A percentile compares a stretch with the other conserved stretches of the same genome.
phyloP scores from a whole-genome alignment of 2,113 vertebrate species.

The Erinaceus europaeus region DNA sequence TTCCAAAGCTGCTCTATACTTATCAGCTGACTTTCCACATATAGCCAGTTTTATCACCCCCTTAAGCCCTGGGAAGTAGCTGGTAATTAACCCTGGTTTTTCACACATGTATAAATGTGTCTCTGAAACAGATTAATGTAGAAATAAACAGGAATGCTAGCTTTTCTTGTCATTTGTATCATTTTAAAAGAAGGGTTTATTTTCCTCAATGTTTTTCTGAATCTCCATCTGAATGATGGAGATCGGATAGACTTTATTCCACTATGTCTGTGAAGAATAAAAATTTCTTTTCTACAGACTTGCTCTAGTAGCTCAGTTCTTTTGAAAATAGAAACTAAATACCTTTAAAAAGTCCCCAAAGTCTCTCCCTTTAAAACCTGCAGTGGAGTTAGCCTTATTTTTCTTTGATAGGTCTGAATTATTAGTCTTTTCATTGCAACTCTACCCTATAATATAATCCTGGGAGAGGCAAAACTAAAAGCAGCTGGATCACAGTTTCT shows the following conservation, averaged over 20 bases:
- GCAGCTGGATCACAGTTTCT: background rate
- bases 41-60: background rate
- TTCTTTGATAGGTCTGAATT: background rate
- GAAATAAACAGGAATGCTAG: background rate
- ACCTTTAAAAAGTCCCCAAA: background rate
- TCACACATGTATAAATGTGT: background rate
- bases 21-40: background rate
- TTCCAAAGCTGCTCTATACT: background rate
- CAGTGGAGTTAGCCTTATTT: background rate
- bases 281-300: background rate
- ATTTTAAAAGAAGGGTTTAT: background rate
- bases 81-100: conserved; percentile 51
- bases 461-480: background rate
- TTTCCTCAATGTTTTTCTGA: background rate
- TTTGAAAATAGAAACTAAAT: conserved; percentile 12
- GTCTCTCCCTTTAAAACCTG: background rate
- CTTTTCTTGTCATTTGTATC: background rate
- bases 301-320: background rate
- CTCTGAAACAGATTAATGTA: background rate
- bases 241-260: background rate
- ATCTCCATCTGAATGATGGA: background rate
- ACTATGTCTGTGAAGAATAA: background rate
- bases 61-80: background rate
- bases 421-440: background rate
- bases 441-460: background rate